Evolutionary conservation across 2,797 vertebrate genomes (phyloP), one percentile per base, ranked within the genome.

Genomic region (Amphiprion clarkii): DNA sequence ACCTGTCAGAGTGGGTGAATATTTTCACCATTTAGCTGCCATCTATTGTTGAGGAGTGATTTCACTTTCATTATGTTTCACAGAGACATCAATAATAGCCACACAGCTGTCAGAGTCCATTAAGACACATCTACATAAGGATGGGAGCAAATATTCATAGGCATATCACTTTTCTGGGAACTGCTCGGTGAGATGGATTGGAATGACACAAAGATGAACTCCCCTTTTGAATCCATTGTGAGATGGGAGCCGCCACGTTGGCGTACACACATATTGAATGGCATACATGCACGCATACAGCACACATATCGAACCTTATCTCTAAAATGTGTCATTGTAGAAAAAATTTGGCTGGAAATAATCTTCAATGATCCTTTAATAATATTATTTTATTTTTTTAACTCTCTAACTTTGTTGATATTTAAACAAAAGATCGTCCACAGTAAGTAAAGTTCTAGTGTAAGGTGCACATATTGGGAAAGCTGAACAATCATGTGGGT

Each of bases 21-120:
- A 84, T 91, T 95, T 94, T 89, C 89, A 89, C 87, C 83, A 90
- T 89, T 92, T 92, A 93, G 80, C 83, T 83, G 87, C 74, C 76
- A 86, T 87, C 90, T 93, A 91, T 94, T 94, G 90, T 92, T 88
- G 82, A 85, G 88, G 82, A 88, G 87, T 87, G 83, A 93, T 94
- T 93, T 91, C 71, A 88, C 91, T 92, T 93, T 93, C 89, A 93
- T 95, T 92, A 93, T 87, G 79, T 84, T 90, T 93, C 75, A 71
- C 78, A 11, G 74, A 81, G 67, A 87, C 92, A 94, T 94, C 92
- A 90, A 93, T 95, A 93, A 92, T 81, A 89, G 91, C 91, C 83
- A 73, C 86, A 87, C 85, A 89, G 86, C 92, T 95, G 93, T 94
- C 94, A 94, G 87, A 89, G 78, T 87, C 90, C 86, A 94, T 95